These are phyloP conservation scores for Bombus polaris DNA, from an alignment of 1,140 invertebrate genomes.

Conservation along the genomic window DNA sequence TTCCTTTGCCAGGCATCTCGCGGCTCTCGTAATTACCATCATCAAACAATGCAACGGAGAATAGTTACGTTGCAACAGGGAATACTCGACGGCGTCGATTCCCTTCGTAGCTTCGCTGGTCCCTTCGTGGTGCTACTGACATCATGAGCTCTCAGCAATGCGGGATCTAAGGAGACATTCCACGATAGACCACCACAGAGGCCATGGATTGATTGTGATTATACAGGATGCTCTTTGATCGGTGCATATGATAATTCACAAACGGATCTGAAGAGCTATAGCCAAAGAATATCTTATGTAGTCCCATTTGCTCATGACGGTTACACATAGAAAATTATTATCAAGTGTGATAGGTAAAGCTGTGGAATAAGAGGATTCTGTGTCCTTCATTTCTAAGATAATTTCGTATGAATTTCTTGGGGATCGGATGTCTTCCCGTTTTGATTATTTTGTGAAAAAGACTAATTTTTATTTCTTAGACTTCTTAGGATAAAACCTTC, in stretches of 20 bases:
- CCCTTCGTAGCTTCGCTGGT: background rate
- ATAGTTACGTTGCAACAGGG: slow-evolving; percentile 24
- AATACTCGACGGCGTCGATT: slow-evolving; percentile 12
- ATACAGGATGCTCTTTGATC: slow-evolving; percentile 43
- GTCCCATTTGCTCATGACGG: too few relatives aligned
- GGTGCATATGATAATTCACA: slow-evolving; percentile 42
- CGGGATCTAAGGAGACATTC: slow-evolving; percentile 41
- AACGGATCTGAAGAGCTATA: background rate
- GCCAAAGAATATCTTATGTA: background rate
- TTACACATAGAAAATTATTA: background rate
- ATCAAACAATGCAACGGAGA: slow-evolving; percentile 74
- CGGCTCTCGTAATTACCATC: slow-evolving; percentile 75
- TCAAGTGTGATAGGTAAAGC: background rate
- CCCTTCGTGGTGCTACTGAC: background rate
- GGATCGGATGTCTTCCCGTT: background rate
- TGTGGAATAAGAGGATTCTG: too few relatives aligned
- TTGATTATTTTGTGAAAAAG: background rate
- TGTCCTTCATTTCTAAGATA: background rate
- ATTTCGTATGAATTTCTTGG: background rate
- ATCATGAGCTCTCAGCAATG: background rate
- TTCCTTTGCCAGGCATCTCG: slow-evolving; percentile 59
- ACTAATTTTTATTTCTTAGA: background rate
- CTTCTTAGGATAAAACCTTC: background rate
- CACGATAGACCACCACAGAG: slow-evolving; percentile 33
- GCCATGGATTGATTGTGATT: slow-evolving; percentile 34